Percentiles rank a stretch among this genome's conserved stretches.
Evolutionary conservation across 2,113 vertebrate species (phyloP).

Genomic region (Smithornis capensis): DNA sequence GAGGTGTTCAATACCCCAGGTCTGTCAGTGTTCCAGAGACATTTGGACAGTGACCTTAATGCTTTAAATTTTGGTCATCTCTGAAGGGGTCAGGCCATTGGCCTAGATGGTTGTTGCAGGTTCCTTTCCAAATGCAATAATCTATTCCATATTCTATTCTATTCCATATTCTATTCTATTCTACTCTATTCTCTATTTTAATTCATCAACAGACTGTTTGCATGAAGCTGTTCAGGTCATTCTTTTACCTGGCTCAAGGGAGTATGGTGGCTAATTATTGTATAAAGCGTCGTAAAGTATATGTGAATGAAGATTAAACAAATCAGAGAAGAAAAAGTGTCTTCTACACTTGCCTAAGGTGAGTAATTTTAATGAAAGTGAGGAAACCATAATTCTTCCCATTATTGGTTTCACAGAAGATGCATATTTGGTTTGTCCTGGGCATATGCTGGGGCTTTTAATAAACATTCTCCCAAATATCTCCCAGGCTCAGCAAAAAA

Average conservation of each 20-base stretch:
- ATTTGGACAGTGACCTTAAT: not conserved
- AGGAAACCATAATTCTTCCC: not conserved
- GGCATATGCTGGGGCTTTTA: not conserved
- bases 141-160: no score
- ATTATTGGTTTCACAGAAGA: not conserved
- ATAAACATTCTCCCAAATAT: not conserved
- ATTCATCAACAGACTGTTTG: not conserved
- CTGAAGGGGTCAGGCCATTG: not conserved
- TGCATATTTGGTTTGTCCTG: not conserved
- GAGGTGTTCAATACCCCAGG: fast-evolving
- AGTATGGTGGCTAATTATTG: not conserved
- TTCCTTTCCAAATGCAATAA: not conserved
- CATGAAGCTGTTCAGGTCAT: not conserved
- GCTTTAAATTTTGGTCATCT: not conserved
- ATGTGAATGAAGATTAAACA: not conserved
- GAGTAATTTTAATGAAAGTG: not conserved
- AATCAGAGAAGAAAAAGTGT: not conserved
- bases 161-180: no score
- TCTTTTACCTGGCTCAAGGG: not conserved
- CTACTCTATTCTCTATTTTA: not conserved
- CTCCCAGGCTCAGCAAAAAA: not conserved
- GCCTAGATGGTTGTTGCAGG: fast-evolving
- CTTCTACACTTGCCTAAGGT: not conserved
- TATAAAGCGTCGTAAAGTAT: not conserved
- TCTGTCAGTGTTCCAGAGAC: not conserved